Evolutionary conservation across 2,113 vertebrate species (phyloP).

Genomic region (Rhabdomys dilectus): DNA sequence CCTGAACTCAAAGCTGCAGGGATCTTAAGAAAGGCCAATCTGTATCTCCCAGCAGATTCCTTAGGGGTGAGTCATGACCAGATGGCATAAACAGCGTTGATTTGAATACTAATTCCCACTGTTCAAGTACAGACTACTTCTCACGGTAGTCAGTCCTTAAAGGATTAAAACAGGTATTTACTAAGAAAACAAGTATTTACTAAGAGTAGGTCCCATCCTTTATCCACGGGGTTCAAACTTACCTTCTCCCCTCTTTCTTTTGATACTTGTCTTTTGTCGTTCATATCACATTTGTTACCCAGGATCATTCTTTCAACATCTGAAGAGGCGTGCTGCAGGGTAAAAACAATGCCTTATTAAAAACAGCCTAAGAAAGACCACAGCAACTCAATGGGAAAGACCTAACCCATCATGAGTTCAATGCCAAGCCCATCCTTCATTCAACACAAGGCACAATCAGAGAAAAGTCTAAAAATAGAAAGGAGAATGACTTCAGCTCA

Average conservation of each 20-base stretch:
- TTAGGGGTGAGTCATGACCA: constrained; percentile 71
- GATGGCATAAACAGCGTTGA: not conserved
- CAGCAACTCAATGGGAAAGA: constrained; percentile 46
- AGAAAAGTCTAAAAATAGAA: constrained; percentile 43
- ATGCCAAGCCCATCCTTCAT: constrained; percentile 30
- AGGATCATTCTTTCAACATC: constrained; percentile 99
- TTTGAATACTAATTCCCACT: constrained; percentile 74
- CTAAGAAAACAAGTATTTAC: constrained; percentile 56
- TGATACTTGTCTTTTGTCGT: constrained; percentile 98
- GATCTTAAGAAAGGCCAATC: constrained; percentile 62
- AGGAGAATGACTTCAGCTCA: not conserved
- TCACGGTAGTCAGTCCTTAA: constrained; percentile 27
- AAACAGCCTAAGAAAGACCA: constrained; percentile 50
- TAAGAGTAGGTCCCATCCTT: not conserved
- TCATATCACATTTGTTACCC: constrained; percentile 99
- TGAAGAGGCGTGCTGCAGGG: constrained; percentile 94
- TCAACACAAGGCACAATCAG: constrained; percentile 50
- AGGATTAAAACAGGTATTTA: constrained; percentile 57
- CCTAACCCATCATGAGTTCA: not conserved
- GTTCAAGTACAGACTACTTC: constrained; percentile 52
- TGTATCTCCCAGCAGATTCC: constrained; percentile 71
- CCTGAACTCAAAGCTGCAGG: constrained; percentile 38
- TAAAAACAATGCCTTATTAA: constrained; percentile 21
- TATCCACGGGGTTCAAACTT: constrained; percentile 57
- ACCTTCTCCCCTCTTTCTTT: constrained; percentile 98